Percentiles rank a stretch among this genome's conserved stretches.
Evolutionary conservation across 2,888 invertebrate species (phyloP).

Genomic region (Diaperis boleti): DNA sequence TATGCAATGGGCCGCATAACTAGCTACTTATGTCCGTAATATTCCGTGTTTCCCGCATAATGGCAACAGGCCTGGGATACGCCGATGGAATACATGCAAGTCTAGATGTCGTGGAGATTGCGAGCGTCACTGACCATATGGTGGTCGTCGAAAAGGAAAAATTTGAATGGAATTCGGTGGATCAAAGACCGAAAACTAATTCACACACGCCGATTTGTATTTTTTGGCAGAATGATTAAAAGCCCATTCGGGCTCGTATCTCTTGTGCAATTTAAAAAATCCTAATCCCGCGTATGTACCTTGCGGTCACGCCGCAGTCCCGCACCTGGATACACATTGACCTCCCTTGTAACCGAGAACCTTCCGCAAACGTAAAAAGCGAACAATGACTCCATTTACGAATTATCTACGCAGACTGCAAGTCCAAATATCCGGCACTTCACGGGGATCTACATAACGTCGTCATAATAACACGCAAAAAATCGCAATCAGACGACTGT

Average conservation of each 20-base stretch:
- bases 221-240: no score
- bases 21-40: constrained; percentile 46
- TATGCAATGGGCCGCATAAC: constrained; percentile 44
- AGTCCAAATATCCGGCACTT: constrained; percentile 52
- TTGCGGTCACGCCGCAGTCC: constrained; percentile 49
- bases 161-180: no score
- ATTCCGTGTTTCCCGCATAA: constrained; percentile 42
- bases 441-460: constrained; percentile 48
- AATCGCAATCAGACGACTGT: constrained; percentile 24
- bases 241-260: no score
- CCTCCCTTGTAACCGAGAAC: constrained; percentile 37
- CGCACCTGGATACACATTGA: constrained; percentile 46
- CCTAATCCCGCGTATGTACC: constrained; percentile 48
- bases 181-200: no score
- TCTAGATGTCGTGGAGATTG: background rate
- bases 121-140: constrained; percentile 3
- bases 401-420: constrained; percentile 55
- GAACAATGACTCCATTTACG: constrained; percentile 48
- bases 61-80: constrained; percentile 27
- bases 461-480: constrained; percentile 10
- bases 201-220: no score
- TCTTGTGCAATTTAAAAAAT: background rate
- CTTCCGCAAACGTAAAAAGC: constrained; percentile 44
- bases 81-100: constrained; percentile 29
- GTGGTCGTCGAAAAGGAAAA: no score